Evolutionary conservation across 2,888 invertebrate species (phyloP).

Genomic region (Notodonta dromedarius): DNA sequence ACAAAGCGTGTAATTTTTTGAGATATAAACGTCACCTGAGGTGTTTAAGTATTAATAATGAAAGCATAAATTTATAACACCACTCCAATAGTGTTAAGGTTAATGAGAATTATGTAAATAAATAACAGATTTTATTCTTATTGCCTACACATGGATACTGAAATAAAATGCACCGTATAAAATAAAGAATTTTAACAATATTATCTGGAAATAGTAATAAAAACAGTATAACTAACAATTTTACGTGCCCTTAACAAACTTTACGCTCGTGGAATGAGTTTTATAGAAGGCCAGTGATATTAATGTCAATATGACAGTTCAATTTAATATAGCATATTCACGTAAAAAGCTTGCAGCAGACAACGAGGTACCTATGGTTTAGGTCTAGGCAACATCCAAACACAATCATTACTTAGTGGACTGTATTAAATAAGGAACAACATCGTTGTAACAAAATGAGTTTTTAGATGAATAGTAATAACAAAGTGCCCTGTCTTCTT

Average conservation of each 20-base stretch:
- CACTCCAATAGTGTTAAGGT: slow-evolving; percentile 9
- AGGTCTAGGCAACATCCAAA: too few relatives aligned
- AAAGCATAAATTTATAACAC: slow-evolving; percentile 11
- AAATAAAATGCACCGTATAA: slow-evolving; percentile 9
- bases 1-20: slow-evolving; percentile 5
- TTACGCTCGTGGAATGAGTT: slow-evolving; percentile 12
- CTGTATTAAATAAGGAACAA: too few relatives aligned
- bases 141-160: slow-evolving; percentile 4
- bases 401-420: too few relatives aligned
- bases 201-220: slow-evolving; percentile 20
- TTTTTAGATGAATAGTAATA: too few relatives aligned
- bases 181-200: slow-evolving; percentile 15
- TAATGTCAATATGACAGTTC: slow-evolving; percentile 19
- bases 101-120: slow-evolving; percentile 22
- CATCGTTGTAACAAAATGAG: too few relatives aligned
- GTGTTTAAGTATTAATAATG: slow-evolving; percentile 9
- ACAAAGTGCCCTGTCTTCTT: too few relatives aligned
- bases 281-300: slow-evolving; percentile 17
- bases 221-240: slow-evolving; percentile 12
- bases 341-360: too few relatives aligned
- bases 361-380: too few relatives aligned
- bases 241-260: slow-evolving; percentile 16
- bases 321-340: too few relatives aligned
- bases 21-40: slow-evolving; percentile 8
- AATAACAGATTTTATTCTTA: slow-evolving; percentile 19